These are phyloP conservation scores for Sitobion miscanthi DNA, from an alignment of 1,140 invertebrate species.

Conservation along the genomic window DNA sequence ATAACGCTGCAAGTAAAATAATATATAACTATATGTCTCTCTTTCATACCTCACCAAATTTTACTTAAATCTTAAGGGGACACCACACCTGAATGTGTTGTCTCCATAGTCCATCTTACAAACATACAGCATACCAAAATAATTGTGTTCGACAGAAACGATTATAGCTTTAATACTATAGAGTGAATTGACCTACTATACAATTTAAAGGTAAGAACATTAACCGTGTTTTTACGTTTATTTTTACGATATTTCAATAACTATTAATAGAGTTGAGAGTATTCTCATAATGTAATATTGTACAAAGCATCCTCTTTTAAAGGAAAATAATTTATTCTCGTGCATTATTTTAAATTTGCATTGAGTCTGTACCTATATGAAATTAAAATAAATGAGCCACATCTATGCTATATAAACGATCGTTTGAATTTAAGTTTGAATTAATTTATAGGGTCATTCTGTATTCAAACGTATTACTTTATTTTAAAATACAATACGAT, in stretches of 20 bases:
- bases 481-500: not conserved
- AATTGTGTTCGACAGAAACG: not conserved
- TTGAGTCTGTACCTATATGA: not conserved
- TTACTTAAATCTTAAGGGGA: not conserved
- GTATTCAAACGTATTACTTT: not conserved
- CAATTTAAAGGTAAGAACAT: too few relatives aligned
- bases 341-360: not conserved
- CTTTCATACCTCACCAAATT: not conserved
- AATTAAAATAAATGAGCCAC: too few relatives aligned
- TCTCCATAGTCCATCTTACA: not conserved
- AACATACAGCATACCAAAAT: not conserved
- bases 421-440: not conserved
- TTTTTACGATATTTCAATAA: not conserved
- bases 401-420: not conserved
- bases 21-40: not conserved
- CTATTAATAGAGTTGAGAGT: not conserved
- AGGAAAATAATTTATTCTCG: not conserved
- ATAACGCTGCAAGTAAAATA: not conserved
- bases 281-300: not conserved
- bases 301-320: not conserved
- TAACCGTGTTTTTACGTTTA: not conserved
- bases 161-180: too few relatives aligned
- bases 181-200: too few relatives aligned
- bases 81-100: not conserved
- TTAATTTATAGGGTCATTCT: not conserved